Conservation (phyloP, 2,113 vertebrate species). For the Beaufortia kweichowensis region DNA sequence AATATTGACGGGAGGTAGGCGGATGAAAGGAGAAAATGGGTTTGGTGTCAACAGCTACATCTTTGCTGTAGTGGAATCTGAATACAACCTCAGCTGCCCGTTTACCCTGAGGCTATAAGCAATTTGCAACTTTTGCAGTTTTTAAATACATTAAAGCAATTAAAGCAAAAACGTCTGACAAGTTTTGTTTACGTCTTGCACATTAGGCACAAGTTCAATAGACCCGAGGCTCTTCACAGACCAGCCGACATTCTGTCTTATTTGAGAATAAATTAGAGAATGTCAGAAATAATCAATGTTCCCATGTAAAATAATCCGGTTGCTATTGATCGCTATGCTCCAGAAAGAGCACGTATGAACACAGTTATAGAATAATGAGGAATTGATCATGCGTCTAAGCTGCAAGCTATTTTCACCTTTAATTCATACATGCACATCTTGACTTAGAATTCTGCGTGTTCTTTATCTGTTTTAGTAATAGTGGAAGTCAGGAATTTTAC, state of each 20-base stretch:
- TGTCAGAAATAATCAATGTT: conserved; percentile 49
- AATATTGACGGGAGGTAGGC: neutral
- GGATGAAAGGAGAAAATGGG: conserved; percentile 17
- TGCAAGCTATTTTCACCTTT: conserved; percentile 14
- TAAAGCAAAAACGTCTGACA: conserved; percentile 24
- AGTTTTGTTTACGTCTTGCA: conserved; percentile 26
- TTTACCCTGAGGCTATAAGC: conserved; percentile 18
- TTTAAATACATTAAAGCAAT: conserved; percentile 30
- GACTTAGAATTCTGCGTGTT: neutral
- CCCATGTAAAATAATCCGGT: conserved; percentile 53
- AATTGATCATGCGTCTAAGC: conserved; percentile 46
- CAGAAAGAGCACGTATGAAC: conserved; percentile 48
- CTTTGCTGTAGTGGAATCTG: conserved; percentile 10
- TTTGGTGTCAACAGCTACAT: conserved; percentile 28
- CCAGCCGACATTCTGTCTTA: conserved; percentile 25
- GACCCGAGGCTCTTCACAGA: conserved; percentile 28
- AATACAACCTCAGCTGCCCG: conserved; percentile 6
- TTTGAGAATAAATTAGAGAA: conserved; percentile 50
- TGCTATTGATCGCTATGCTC: conserved; percentile 46
- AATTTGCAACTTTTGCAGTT: conserved; percentile 28
- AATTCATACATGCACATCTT: conserved; percentile 8
- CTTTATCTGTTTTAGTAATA: neutral
- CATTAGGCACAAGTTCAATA: conserved; percentile 33
- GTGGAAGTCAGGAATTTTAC: neutral
- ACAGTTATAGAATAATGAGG: conserved; percentile 50